Conservation (phyloP, 2,797 vertebrate genomes). For the Sebastes elongatus region DNA sequence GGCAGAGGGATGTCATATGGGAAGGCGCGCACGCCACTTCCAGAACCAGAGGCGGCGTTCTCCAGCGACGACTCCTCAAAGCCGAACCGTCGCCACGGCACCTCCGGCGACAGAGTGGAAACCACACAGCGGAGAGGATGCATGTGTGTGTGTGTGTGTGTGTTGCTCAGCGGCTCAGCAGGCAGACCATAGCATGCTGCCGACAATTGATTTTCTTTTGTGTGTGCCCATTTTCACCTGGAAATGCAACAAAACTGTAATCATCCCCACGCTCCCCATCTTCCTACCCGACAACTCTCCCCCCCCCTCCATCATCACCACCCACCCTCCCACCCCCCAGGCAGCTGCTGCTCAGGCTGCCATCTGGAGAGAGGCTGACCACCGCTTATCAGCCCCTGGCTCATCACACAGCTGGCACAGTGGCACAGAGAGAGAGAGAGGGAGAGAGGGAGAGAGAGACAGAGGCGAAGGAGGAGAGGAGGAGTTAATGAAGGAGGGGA, state of each 20-base stretch:
- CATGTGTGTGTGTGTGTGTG: background rate
- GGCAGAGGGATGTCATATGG: slow-evolving; percentile 47
- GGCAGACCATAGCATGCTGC: slow-evolving; percentile 39
- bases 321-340: slow-evolving; percentile 46
- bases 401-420: slow-evolving; percentile 78
- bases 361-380: slow-evolving; percentile 82
- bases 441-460: background rate
- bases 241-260: slow-evolving; percentile 76
- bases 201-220: slow-evolving; percentile 75
- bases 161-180: slow-evolving; percentile 25
- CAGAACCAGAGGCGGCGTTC: slow-evolving; percentile 37
- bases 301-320: slow-evolving; percentile 7
- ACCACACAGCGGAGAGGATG: slow-evolving; percentile 28
- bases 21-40: slow-evolving; percentile 33
- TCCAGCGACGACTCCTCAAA: slow-evolving; percentile 45
- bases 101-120: slow-evolving; percentile 44
- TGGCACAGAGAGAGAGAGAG: slow-evolving; percentile 27
- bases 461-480: slow-evolving; percentile 28
- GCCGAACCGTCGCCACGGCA: slow-evolving; percentile 44
- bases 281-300: background rate
- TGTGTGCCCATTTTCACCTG: slow-evolving; percentile 72
- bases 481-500: slow-evolving; percentile 30
- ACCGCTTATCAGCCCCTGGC: slow-evolving; percentile 80
- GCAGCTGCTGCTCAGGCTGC: slow-evolving; percentile 81
- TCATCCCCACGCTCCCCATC: slow-evolving; percentile 55